Evolutionary conservation across 2,888 invertebrate genomes (phyloP).

Genomic region (Thereva nobilitata): DNA sequence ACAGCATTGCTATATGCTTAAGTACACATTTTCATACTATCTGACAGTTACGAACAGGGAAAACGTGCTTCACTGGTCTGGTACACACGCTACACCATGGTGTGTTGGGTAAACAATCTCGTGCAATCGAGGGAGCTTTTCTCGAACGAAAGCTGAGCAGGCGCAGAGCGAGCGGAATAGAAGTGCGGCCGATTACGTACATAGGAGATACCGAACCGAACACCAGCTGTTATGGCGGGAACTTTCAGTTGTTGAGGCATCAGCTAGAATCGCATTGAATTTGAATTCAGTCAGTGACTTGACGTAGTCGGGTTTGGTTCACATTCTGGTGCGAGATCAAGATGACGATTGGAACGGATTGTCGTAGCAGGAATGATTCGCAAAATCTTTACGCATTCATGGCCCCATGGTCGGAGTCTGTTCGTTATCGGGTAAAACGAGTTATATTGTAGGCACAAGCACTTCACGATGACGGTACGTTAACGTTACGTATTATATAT

Average conservation of each 20-base stretch:
- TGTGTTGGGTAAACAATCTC: background rate
- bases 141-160: no score
- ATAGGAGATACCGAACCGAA: background rate
- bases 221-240: background rate
- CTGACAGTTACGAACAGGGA: conserved; percentile 13
- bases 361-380: conserved; percentile 3
- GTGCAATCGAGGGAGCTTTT: no score
- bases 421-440: no score
- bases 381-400: background rate
- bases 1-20: no score
- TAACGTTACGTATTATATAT: background rate
- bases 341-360: background rate
- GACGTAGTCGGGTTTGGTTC: conserved; percentile 6
- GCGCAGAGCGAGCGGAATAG: no score
- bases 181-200: no score
- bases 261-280: conserved; percentile 6
- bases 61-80: conserved; percentile 15
- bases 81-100: conserved; percentile 1
- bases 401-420: background rate
- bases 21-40: background rate
- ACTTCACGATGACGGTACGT: no score
- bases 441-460: no score
- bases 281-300: conserved; percentile 20
- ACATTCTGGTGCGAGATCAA: background rate
- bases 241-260: background rate